Evolutionary conservation across 2,113 vertebrate genomes (phyloP).

Genomic region (Gymnocephalus cernua): DNA sequence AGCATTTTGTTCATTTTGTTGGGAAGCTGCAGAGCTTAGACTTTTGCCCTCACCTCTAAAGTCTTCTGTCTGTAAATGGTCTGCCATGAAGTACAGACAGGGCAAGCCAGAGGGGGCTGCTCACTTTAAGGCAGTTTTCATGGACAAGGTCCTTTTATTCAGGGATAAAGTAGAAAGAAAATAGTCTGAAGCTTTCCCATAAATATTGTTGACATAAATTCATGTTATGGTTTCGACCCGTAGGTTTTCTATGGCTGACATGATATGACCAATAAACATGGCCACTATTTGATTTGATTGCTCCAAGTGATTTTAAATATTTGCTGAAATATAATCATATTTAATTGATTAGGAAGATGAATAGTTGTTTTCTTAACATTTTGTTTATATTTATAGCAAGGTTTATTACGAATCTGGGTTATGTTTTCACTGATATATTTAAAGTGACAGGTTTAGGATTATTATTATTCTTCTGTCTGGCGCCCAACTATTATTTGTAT

Average conservation of each 20-base stretch:
- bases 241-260: too few relatives aligned
- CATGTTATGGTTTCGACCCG: neutral
- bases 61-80: slow-evolving; percentile 40
- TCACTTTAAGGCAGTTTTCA: slow-evolving; percentile 42
- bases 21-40: slow-evolving; percentile 5
- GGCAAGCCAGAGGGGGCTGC: slow-evolving; percentile 19
- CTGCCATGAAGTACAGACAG: slow-evolving; percentile 33
- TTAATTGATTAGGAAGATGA: neutral
- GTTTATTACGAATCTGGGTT: too few relatives aligned
- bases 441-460: neutral
- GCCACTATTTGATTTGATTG: too few relatives aligned
- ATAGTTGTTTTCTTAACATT: neutral
- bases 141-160: slow-evolving; percentile 41
- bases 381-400: neutral
- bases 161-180: slow-evolving; percentile 33
- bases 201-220: slow-evolving; percentile 11
- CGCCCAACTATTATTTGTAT: neutral
- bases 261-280: too few relatives aligned
- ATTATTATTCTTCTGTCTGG: neutral
- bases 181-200: slow-evolving; percentile 36
- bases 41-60: slow-evolving; percentile 41
- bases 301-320: neutral
- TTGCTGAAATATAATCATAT: neutral
- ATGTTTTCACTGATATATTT: too few relatives aligned
- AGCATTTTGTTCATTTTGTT: slow-evolving; percentile 1